Percentiles rank a stretch among this genome's conserved stretches.
Conservation (phyloP, 2,113 vertebrate genomes). For the Lathamus discolor region DNA sequence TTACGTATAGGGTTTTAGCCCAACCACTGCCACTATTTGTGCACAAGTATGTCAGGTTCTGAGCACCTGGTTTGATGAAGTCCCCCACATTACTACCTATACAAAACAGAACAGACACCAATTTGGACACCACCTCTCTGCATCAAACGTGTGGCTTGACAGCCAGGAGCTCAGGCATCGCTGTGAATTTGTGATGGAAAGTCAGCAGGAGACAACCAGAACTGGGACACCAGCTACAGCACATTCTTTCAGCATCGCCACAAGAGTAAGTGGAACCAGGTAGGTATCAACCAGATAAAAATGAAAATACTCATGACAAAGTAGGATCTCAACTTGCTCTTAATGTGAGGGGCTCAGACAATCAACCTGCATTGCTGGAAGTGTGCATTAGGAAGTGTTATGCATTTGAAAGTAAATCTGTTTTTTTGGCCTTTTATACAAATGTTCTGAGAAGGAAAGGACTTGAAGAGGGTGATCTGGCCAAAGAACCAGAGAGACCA, state of each 20-base stretch:
- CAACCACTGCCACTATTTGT: background rate
- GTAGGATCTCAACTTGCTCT: background rate
- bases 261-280: background rate
- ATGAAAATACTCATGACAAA: background rate
- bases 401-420: background rate
- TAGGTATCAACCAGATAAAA: background rate
- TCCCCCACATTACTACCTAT: background rate
- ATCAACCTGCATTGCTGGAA: background rate
- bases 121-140: background rate
- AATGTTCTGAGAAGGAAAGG: background rate
- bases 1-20: background rate
- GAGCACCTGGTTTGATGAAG: background rate
- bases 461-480: accelerated
- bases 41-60: background rate
- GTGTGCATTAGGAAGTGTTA: background rate
- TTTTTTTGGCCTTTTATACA: background rate
- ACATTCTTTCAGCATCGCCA: background rate
- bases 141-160: background rate
- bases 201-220: background rate
- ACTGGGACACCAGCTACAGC: background rate
- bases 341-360: background rate
- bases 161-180: background rate
- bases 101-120: background rate
- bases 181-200: background rate
- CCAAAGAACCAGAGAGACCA: background rate